Percentiles rank a stretch among this genome's conserved stretches.
Conservation (phyloP, 2,113 vertebrate species). For the Urocynchramus pylzowi region DNA sequence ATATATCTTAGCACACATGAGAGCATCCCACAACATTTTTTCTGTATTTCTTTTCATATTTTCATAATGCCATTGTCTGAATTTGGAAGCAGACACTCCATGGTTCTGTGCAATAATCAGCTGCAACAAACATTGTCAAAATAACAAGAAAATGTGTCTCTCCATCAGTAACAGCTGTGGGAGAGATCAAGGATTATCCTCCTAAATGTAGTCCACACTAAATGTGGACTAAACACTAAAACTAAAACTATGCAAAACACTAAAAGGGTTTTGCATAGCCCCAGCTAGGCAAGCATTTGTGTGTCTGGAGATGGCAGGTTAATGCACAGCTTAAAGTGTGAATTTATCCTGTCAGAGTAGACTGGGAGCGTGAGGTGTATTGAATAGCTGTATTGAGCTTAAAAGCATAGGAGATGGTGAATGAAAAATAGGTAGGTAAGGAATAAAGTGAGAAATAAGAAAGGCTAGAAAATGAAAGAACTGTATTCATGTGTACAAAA, state of each 20-base stretch:
- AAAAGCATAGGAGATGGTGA: not conserved
- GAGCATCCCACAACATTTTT: not conserved
- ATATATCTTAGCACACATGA: not conserved
- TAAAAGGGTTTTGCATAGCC: not conserved
- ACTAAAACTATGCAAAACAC: no score
- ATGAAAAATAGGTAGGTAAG: not conserved
- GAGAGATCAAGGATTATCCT: not conserved
- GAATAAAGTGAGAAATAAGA: not conserved
- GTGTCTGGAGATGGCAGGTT: not conserved
- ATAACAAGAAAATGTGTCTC: not conserved
- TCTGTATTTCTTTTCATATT: not conserved
- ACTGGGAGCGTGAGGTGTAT: fast-evolving
- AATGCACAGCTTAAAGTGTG: not conserved
- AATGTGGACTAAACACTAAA: no score
- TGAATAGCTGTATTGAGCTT: not conserved
- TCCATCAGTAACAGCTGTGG: not conserved
- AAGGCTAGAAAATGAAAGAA: not conserved
- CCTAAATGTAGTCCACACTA: not conserved
- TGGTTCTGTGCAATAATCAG: not conserved
- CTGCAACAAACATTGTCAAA: not conserved
- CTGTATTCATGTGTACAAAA: not conserved
- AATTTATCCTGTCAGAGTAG: not conserved
- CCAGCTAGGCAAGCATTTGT: not conserved
- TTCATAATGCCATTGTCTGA: not conserved
- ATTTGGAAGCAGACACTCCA: not conserved